Evolutionary conservation across 2,113 vertebrate species (phyloP).

Genomic region (Leptobrachium leishanense): DNA sequence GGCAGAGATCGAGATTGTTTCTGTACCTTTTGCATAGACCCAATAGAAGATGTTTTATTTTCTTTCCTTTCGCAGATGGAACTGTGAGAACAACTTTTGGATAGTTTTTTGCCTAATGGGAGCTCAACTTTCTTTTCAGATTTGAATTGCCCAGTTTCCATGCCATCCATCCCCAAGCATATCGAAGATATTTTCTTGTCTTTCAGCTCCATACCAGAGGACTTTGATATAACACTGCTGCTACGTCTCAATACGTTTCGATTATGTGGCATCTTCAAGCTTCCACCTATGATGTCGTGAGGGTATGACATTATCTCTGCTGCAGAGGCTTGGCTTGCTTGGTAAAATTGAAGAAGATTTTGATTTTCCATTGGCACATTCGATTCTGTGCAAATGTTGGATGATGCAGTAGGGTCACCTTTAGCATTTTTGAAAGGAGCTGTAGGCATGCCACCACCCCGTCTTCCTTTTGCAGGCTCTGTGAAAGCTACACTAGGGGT

Average conservation of each 20-base stretch:
- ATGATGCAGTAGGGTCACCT: constrained; percentile 83
- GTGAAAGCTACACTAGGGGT: constrained; percentile 98
- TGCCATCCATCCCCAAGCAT: constrained; percentile 66
- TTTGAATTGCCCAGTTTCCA: constrained; percentile 66
- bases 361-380: constrained; percentile 81
- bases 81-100: constrained; percentile 82
- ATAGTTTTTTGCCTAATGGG: constrained; percentile 76
- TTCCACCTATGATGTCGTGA: constrained; percentile 72
- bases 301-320: constrained; percentile 73
- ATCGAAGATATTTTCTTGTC: constrained; percentile 75
- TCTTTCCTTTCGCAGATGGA: constrained; percentile 64
- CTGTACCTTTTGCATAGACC: constrained; percentile 73
- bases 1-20: constrained; percentile 79
- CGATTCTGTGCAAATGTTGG: constrained; percentile 84
- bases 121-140: constrained; percentile 66
- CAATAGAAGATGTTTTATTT: constrained; percentile 62
- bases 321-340: constrained; percentile 72
- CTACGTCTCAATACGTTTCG: constrained; percentile 76
- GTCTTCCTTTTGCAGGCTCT: constrained; percentile 87
- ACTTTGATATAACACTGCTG: constrained; percentile 72
- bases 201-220: constrained; percentile 75
- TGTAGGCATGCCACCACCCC: constrained; percentile 85
- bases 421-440: constrained; percentile 83
- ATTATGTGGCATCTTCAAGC: constrained; percentile 75
- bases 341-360: constrained; percentile 79